Percentiles rank a stretch among this genome's conserved stretches.
These are phyloP conservation scores for Lithobates sylvaticus DNA, from an alignment of 2,797 vertebrate species.

Conservation along the genomic window DNA sequence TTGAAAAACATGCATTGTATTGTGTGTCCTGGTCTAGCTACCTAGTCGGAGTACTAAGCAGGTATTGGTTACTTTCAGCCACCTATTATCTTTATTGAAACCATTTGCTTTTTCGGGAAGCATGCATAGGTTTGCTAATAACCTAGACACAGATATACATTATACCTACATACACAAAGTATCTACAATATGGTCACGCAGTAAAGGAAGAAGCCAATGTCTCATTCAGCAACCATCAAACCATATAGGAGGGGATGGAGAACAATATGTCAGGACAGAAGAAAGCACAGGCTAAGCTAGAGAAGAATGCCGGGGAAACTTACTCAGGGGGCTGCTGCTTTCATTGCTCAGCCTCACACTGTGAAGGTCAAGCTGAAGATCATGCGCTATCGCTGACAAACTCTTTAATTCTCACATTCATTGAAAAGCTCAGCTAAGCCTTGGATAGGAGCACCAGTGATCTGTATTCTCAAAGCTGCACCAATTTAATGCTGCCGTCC, in stretches of 20 bases:
- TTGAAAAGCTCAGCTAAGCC: slow-evolving; percentile 24
- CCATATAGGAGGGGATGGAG: slow-evolving; percentile 32
- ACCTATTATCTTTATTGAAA: too few species aligned
- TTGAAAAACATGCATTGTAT: too few species aligned
- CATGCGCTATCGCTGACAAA: slow-evolving; percentile 34
- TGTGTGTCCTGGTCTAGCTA: too few species aligned
- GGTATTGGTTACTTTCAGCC: too few species aligned
- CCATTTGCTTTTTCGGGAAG: too few species aligned
- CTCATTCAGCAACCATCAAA: slow-evolving; percentile 32
- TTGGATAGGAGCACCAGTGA: slow-evolving; percentile 18
- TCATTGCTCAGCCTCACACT: slow-evolving; percentile 48
- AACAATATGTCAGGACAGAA: slow-evolving; percentile 53
- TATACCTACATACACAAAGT: background rate
- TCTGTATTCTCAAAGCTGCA: slow-evolving; percentile 26
- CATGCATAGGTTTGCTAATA: background rate
- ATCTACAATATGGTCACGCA: slow-evolving; percentile 41
- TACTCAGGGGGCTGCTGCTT: slow-evolving; percentile 40
- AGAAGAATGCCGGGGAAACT: slow-evolving; percentile 47
- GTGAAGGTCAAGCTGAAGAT: slow-evolving; percentile 56
- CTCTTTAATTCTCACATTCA: slow-evolving; percentile 41
- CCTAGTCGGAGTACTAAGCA: too few species aligned
- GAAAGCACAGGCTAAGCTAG: slow-evolving; percentile 35
- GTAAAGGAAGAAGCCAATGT: slow-evolving; percentile 2
- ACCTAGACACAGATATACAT: background rate
- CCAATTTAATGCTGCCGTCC: slow-evolving; percentile 23